These are phyloP conservation scores for Ictidomys tridecemlineatus DNA, from an alignment of 2,113 vertebrate species.

Conservation along the genomic window DNA sequence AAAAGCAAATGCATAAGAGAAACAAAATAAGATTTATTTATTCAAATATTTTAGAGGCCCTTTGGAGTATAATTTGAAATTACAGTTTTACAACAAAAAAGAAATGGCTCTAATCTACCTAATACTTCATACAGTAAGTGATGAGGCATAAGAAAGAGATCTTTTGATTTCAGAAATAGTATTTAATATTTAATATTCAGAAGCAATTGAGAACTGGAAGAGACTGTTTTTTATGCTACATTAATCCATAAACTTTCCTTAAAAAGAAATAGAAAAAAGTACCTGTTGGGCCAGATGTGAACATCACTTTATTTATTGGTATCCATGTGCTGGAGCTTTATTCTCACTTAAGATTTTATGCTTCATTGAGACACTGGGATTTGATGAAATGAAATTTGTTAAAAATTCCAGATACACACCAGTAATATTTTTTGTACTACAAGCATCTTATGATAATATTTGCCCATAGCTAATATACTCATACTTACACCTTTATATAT, in stretches of 20 bases:
- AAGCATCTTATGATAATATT: constrained; percentile 31
- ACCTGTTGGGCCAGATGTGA: not conserved
- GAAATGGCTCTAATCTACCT: not conserved
- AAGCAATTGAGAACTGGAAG: constrained; percentile 28
- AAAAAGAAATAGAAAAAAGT: constrained; percentile 5
- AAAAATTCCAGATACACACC: not conserved
- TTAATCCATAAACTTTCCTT: constrained; percentile 38
- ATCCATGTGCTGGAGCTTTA: not conserved
- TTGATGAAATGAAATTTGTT: constrained; percentile 38
- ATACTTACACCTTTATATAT: not conserved
- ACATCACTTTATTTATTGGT: not conserved
- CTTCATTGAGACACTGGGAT: not conserved
- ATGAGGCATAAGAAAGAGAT: not conserved
- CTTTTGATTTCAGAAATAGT: constrained; percentile 57
- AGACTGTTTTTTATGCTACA: not conserved
- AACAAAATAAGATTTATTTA: constrained; percentile 21
- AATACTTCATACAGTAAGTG: not conserved
- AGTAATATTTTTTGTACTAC: constrained; percentile 16
- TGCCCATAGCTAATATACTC: constrained; percentile 16
- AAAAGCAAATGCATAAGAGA: constrained; percentile 1
- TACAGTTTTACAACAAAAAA: constrained; percentile 14
- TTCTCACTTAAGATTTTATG: not conserved
- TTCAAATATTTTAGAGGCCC: not conserved
- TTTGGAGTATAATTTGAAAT: constrained; percentile 26
- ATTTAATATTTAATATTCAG: constrained; percentile 52